A percentile compares a stretch with the other conserved stretches of the same genome.
phyloP scores from a whole-genome alignment of 2,113 vertebrate species.

The Typhlomys cinereus region DNA sequence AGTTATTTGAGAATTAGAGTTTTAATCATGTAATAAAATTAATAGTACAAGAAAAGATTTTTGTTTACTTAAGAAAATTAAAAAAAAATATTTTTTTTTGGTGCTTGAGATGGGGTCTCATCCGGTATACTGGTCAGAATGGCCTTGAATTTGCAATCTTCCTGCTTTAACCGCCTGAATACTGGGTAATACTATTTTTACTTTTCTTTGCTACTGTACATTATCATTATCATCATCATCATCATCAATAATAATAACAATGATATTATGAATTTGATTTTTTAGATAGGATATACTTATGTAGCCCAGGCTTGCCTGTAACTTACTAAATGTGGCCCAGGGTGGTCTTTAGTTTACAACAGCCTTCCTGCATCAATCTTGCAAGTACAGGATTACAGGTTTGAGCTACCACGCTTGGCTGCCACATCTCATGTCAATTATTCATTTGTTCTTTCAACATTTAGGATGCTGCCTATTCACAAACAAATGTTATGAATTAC shows the following conservation, averaged over 20 bases:
- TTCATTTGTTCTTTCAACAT: constrained; percentile 10
- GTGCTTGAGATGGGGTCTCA: background rate
- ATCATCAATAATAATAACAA: too few species aligned
- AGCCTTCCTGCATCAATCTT: background rate
- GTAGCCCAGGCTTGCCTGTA: too few species aligned
- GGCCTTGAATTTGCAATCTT: background rate
- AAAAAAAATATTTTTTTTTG: background rate
- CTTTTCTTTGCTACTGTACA: background rate
- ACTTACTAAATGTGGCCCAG: background rate
- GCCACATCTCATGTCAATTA: background rate
- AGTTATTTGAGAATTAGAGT: background rate
- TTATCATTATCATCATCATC: background rate
- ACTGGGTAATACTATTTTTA: background rate
- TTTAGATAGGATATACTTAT: background rate
- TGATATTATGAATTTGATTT: too few species aligned
- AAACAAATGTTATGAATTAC: background rate
- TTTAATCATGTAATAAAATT: background rate
- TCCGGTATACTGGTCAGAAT: background rate
- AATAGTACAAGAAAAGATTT: background rate
- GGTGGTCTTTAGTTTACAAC: background rate
- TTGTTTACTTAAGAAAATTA: constrained; percentile 24
- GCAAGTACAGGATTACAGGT: background rate
- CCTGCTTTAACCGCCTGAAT: background rate
- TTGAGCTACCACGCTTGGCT: background rate
- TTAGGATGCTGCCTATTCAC: constrained; percentile 9